phyloP scores from a whole-genome alignment of 2,888 invertebrate species.

The Tipula confusa region DNA sequence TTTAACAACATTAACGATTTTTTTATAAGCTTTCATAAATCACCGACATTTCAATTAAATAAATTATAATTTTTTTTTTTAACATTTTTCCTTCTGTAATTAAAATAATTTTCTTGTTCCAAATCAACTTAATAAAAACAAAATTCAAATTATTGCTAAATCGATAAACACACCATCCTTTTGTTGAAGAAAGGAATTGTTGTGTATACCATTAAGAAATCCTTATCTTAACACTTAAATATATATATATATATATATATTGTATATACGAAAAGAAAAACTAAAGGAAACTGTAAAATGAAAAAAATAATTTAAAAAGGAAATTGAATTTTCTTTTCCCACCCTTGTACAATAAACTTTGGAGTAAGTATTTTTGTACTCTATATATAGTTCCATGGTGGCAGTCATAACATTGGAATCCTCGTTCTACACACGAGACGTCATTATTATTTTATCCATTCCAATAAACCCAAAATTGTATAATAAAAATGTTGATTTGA shows the following conservation, averaged over 20 bases:
- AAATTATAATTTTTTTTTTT: not conserved
- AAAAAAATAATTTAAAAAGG: constrained; percentile 21
- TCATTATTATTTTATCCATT: not conserved
- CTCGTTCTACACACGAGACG: not conserved
- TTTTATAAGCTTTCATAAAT: constrained; percentile 20
- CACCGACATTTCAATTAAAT: constrained; percentile 20
- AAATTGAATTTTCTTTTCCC: not conserved
- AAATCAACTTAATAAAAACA: not conserved
- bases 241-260: too few species aligned
- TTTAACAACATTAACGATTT: not conserved
- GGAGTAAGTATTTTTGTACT: too few species aligned
- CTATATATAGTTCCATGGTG: not conserved
- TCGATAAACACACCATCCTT: not conserved
- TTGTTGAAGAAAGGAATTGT: not conserved
- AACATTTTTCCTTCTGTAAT: not conserved
- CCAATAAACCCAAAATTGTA: not conserved
- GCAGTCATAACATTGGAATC: not conserved
- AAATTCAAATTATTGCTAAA: not conserved
- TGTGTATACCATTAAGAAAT: not conserved
- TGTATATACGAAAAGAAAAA: not conserved
- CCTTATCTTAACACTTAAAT: not conserved
- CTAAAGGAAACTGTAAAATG: not conserved
- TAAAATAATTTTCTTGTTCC: constrained; percentile 12
- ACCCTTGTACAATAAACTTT: too few species aligned
- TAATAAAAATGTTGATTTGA: constrained; percentile 5